Percentiles rank a stretch among this genome's conserved stretches.
Evolutionary conservation across 2,797 vertebrate species (phyloP).

Genomic region (Aythya fuligula): DNA sequence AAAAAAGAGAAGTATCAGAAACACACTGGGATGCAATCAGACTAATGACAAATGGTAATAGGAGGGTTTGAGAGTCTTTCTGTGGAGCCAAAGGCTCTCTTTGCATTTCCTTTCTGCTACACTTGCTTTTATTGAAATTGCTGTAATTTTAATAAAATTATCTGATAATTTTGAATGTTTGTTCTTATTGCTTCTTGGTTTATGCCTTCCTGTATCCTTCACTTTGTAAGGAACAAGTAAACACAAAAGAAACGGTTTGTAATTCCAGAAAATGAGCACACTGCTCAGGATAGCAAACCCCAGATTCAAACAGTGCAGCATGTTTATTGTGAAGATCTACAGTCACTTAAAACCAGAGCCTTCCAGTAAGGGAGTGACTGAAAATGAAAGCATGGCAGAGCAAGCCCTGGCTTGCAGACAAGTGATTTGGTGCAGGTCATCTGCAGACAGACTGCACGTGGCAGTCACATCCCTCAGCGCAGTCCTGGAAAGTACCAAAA

Average conservation of each 20-base stretch:
- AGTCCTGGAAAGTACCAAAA: background rate
- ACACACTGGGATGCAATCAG: background rate
- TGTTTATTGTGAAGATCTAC: background rate
- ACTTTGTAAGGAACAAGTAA: background rate
- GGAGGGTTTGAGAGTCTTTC: background rate
- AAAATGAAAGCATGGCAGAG: background rate
- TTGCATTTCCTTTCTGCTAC: background rate
- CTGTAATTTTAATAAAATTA: background rate
- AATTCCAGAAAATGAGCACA: background rate
- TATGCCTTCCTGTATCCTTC: background rate
- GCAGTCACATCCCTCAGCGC: background rate
- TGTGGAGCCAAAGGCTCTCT: background rate
- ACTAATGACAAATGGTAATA: background rate
- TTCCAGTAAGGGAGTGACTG: background rate
- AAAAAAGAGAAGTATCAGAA: background rate
- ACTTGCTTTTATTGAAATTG: background rate
- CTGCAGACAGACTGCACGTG: background rate
- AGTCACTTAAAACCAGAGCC: background rate
- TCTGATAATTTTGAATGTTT: background rate
- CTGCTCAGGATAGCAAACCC: background rate
- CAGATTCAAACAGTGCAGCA: background rate
- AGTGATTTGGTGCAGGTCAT: background rate
- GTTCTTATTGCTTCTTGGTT: background rate
- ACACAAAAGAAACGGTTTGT: background rate
- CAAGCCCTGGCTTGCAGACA: background rate